Base-by-base conservation (phyloP, 2,888 invertebrate genomes). In the Apotomis turbidana region DNA sequence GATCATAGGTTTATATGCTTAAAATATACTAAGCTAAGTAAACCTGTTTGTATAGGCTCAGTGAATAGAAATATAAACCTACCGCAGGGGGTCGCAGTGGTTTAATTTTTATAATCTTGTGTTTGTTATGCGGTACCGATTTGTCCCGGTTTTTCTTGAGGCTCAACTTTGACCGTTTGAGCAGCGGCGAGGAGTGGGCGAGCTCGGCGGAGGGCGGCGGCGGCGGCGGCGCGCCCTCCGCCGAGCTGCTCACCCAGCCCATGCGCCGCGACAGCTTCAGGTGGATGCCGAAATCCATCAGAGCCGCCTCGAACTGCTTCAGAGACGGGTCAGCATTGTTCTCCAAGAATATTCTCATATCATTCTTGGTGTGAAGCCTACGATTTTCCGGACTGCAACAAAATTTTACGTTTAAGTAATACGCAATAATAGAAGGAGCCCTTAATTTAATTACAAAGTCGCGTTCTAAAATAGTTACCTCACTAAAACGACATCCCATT, bases 401-500 rank as follows among this genome's bases (percentile, higher is more conserved):
- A 3, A 83, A 81, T 15, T 66, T 12, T 51, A 63, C 41, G 66
- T 41, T 10, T 54, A 27, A 27, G 27, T 57, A 41, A 6, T 41
- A 41, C 41, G 6, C 41, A 41, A 41, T 41, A 41, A 41, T 6
- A 6, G 41, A 6, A 4, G 41, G 5, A 6, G 4, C 41, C 41
- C 41, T 41, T 2, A 41, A 41, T 41, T 41, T 41, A 41, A 27
- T 27, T 27, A 27, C 27, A 27, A 27, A 27, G 3, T 10, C 27
- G 44, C 52, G 15, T 60, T 62, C 61, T 51, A 41, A 38, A 36
- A 46, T 44, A 64, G 89, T 84, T 84, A 96, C 96, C 94, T 94
- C 0, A 96, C 93, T 70, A 97, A 94, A 59, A 97, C 95, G 3
- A 97, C 96, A 81, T 97, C 97, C 97, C 97, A 97, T 84, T 97